Conservation (phyloP, 2,888 invertebrate species). For the Erpobdella octoculata region DNA sequence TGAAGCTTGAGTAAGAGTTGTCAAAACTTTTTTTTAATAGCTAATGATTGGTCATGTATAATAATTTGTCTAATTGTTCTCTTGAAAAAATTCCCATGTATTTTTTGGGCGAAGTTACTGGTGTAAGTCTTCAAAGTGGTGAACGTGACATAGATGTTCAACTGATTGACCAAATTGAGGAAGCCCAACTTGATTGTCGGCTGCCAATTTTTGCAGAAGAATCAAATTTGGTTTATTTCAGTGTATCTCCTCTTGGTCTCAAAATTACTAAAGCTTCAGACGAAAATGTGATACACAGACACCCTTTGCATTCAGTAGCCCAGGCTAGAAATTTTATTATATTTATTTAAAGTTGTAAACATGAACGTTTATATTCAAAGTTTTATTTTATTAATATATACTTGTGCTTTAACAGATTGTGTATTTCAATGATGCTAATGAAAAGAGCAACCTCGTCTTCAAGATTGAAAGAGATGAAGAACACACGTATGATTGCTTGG, state of each 20-base stretch:
- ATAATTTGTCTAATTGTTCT: too few species aligned
- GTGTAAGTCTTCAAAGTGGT: slow-evolving; percentile 6
- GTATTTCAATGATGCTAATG: slow-evolving; percentile 47
- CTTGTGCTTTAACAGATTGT: slow-evolving; percentile 41
- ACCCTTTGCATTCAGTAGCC: slow-evolving; percentile 48
- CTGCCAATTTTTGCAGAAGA: slow-evolving; percentile 44
- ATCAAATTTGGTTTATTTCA: slow-evolving; percentile 44
- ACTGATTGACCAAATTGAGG: slow-evolving; percentile 49
- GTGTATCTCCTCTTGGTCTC: slow-evolving; percentile 47
- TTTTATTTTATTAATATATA: not conserved
- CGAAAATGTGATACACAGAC: slow-evolving; percentile 47
- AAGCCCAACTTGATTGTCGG: slow-evolving; percentile 48
- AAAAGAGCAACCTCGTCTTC: slow-evolving; percentile 42
- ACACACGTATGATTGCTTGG: not conserved
- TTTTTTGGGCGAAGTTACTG: not conserved
- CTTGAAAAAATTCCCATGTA: slow-evolving; percentile 9
- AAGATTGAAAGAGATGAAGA: not conserved
- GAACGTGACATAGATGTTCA: slow-evolving; percentile 45
- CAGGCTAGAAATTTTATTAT: not conserved
- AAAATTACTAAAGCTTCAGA: slow-evolving; percentile 42
- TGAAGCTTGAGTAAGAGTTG: too few species aligned
- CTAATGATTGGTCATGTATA: too few species aligned
- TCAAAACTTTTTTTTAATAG: too few species aligned
- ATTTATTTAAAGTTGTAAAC: not conserved
- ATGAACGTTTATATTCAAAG: not conserved